Evolutionary conservation across 2,888 invertebrate genomes (phyloP).

Genomic region (Helleia helle): DNA sequence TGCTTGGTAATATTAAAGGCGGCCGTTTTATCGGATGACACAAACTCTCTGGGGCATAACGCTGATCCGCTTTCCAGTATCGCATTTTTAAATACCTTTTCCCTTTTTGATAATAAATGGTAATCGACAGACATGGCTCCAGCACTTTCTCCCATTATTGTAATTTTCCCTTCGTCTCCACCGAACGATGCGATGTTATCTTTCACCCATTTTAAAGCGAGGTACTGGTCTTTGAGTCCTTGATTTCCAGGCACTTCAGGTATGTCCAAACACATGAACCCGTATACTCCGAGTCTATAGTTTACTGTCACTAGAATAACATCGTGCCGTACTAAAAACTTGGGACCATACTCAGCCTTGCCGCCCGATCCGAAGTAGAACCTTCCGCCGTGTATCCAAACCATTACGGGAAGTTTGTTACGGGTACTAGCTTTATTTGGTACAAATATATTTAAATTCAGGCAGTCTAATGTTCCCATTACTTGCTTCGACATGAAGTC

Average conservation of each 20-base stretch:
- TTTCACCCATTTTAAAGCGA: conserved; percentile 43
- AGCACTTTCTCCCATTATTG: conserved; percentile 43
- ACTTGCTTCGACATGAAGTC: conserved; percentile 28
- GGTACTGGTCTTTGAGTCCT: conserved; percentile 42
- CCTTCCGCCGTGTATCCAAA: conserved; percentile 52
- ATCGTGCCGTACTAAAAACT: conserved; percentile 36
- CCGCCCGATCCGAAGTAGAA: conserved; percentile 35
- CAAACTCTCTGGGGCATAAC: conserved; percentile 22
- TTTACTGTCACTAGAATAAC: conserved; percentile 42
- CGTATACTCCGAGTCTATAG: conserved; percentile 44
- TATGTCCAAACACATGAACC: conserved; percentile 43
- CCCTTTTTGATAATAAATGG: conserved; percentile 32
- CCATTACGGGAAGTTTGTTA: conserved; percentile 35
- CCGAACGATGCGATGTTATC: conserved; percentile 43
- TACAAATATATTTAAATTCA: conserved; percentile 76
- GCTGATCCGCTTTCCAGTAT: conserved; percentile 40
- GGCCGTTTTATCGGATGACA: conserved; percentile 25
- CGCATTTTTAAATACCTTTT: conserved; percentile 35
- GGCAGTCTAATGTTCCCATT: conserved; percentile 63
- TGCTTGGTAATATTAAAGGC: conserved; percentile 31
- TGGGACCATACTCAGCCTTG: conserved; percentile 19
- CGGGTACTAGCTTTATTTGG: conserved; percentile 34
- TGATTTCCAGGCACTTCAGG: conserved; percentile 42
- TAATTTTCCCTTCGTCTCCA: conserved; percentile 38
- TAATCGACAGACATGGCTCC: conserved; percentile 36